These are phyloP conservation scores for Potorous gilbertii DNA, from an alignment of 2,797 vertebrate genomes.

Conservation along the genomic window DNA sequence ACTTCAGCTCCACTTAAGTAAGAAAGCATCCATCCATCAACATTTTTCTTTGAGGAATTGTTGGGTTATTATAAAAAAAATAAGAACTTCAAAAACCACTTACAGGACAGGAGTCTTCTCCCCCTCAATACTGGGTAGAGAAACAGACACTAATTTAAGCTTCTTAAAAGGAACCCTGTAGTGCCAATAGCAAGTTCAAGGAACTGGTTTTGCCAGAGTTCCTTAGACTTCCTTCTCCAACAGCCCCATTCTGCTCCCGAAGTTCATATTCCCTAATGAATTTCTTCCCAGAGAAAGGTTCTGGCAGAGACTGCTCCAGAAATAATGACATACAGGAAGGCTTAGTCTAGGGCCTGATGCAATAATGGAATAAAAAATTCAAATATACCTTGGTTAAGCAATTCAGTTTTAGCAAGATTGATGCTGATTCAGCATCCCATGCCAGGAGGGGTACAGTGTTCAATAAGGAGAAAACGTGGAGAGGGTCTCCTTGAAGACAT, in stretches of 20 bases:
- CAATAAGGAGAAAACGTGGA: not conserved
- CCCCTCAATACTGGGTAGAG: not conserved
- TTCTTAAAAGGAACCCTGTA: not conserved
- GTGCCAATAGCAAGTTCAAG: not conserved
- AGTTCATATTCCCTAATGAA: slow-evolving; percentile 15
- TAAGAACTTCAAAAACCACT: not conserved
- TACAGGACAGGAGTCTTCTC: not conserved
- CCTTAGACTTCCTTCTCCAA: slow-evolving; percentile 20
- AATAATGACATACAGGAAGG: not conserved
- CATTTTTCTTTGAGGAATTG: slow-evolving; percentile 49
- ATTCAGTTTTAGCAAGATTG: not conserved
- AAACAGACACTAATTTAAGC: slow-evolving; percentile 5
- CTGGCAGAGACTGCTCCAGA: slow-evolving; percentile 1
- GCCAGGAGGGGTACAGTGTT: not conserved
- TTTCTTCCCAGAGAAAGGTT: slow-evolving; percentile 15
- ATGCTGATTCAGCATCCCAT: not conserved
- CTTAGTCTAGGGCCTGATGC: not conserved
- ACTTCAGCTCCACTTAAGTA: slow-evolving; percentile 63
- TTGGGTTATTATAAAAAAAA: not conserved
- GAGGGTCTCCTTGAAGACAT: not conserved
- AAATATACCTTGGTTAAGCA: fast-evolving
- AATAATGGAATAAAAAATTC: not conserved
- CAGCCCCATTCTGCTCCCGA: not conserved
- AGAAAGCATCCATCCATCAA: slow-evolving; percentile 57
- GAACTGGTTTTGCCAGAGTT: not conserved